Evolutionary conservation across 1,140 invertebrate species (phyloP).

Genomic region (Coenobita brevimanus): DNA sequence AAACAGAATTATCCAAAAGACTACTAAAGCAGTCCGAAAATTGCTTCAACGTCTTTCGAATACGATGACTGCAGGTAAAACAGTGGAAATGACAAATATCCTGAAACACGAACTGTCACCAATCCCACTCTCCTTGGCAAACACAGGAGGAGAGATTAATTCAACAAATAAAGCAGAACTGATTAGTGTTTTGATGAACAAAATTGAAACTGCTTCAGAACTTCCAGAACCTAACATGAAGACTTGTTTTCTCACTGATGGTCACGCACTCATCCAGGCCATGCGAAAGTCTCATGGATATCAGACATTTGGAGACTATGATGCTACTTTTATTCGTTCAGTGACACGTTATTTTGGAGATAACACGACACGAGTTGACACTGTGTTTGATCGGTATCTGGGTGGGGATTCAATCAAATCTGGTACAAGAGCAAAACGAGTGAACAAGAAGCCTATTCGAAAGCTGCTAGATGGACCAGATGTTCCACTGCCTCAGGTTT

Average conservation of each 20-base stretch:
- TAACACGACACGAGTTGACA: background rate
- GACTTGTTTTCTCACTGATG: background rate
- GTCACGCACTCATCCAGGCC: background rate
- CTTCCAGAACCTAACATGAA: conserved; percentile 2
- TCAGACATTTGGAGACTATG: background rate
- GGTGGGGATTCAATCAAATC: background rate
- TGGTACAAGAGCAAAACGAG: background rate
- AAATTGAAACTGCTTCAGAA: background rate
- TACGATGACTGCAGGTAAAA: no score
- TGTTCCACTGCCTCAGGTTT: background rate
- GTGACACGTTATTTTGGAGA: background rate
- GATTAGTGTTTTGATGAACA: background rate
- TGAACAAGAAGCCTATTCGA: background rate
- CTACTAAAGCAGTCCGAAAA: no score
- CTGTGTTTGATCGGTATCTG: background rate
- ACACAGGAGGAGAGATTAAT: background rate
- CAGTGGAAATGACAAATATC: no score
- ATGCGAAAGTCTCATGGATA: background rate
- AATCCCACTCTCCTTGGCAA: no score
- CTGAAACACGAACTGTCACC: no score
- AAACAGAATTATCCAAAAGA: no score
- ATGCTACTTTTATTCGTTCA: background rate
- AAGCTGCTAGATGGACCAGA: background rate
- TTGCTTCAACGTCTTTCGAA: no score
- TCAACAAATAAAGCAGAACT: background rate